Evolutionary conservation across 92 coral and sea anemone species (phyloP).

Genomic region (Phenganax stokvisi): DNA sequence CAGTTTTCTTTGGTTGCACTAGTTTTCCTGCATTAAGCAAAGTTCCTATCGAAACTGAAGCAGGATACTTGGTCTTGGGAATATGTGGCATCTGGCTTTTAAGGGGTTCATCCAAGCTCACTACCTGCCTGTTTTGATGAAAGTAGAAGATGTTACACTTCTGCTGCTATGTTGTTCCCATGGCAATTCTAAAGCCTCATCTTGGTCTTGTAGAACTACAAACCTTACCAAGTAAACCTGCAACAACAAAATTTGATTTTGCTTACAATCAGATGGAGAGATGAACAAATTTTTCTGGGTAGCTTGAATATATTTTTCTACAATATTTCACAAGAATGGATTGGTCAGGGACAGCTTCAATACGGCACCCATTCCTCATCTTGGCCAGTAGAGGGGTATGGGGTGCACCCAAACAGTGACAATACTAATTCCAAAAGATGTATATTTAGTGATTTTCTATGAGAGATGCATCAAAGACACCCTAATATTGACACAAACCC

Average conservation of each 20-base stretch:
- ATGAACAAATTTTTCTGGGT: too few relatives aligned
- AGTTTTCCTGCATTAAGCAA: conserved; percentile 50
- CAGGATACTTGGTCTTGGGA: conserved; percentile 37
- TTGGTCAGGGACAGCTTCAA: too few relatives aligned
- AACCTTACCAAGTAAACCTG: neutral
- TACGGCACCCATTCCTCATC: too few relatives aligned
- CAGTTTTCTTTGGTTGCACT: conserved; percentile 44
- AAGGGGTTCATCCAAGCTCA: neutral
- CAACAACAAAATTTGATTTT: neutral
- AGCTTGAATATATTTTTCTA: too few relatives aligned
- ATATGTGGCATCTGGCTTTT: neutral
- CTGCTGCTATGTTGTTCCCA: neutral
- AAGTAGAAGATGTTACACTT: neutral
- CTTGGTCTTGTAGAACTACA: conserved; percentile 3
- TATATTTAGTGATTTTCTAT: too few relatives aligned
- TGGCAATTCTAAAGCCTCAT: neutral
- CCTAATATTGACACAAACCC: too few relatives aligned
- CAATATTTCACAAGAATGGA: too few relatives aligned
- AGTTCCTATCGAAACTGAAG: conserved; percentile 45
- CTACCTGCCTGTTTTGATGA: neutral
- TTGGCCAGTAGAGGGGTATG: too few relatives aligned
- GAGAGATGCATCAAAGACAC: too few relatives aligned
- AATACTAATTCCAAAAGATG: too few relatives aligned
- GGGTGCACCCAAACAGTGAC: too few relatives aligned
- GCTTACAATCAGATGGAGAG: too few relatives aligned